phyloP scores from a whole-genome alignment of 1,140 invertebrate species.

The Ceratosolen fusciceps region DNA sequence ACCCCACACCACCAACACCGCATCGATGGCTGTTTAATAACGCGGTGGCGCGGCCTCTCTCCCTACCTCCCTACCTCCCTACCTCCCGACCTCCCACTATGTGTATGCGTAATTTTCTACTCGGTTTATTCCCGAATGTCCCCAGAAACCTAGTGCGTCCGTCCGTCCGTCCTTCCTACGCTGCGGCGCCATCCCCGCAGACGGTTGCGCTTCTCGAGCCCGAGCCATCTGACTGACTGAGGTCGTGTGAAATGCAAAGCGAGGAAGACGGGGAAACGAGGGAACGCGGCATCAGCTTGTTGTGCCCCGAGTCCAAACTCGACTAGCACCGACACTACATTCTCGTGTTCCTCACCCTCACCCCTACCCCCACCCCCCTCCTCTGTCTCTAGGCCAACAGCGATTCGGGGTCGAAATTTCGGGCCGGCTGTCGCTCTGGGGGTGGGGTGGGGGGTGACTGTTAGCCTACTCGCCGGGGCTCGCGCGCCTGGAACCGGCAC shows the following conservation, averaged over 20 bases:
- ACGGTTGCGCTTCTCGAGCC: too few species aligned
- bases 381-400: too few species aligned
- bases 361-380: not conserved
- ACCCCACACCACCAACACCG: too few species aligned
- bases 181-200: not conserved
- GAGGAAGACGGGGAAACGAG: not conserved
- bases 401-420: constrained; percentile 53
- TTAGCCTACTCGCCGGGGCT: not conserved
- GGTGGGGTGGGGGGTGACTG: not conserved
- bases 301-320: not conserved
- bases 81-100: too few species aligned
- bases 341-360: not conserved
- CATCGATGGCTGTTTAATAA: too few species aligned
- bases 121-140: too few species aligned
- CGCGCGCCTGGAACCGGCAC: constrained; percentile 53
- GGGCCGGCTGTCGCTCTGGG: constrained; percentile 39
- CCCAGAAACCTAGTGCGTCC: too few species aligned
- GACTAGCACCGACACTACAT: not conserved
- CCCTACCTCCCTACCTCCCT: too few species aligned
- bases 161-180: not conserved
- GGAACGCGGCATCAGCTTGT: constrained; percentile 13
- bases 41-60: not conserved
- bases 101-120: too few species aligned
- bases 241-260: constrained; percentile 24
- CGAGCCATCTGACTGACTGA: too few species aligned